Evolutionary conservation across 1,140 invertebrate genomes (phyloP), one percentile per base, ranked within the genome.

Genomic region (Artemia franciscana): DNA sequence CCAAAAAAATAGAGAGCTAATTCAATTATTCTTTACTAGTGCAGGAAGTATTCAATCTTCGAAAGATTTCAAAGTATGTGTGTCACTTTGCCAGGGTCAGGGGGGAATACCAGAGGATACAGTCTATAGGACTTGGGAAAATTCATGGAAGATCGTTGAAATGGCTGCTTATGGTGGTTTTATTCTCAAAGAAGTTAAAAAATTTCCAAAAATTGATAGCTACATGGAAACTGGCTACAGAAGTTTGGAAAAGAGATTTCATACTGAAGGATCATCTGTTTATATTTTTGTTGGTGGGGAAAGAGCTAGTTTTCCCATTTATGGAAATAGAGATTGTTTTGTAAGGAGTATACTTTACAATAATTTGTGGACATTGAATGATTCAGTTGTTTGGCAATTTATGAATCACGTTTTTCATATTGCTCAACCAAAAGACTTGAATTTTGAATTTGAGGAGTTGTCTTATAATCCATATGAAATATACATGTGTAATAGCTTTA

Each of bases 81-180:
- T 82, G 59, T 75, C 77, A 28, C 67, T 82, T 3, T 81, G 79
- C 66, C 74, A 76, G 68, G 80, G 80, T 59, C 80, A 82, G 71
- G 79, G 79, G 62, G 80, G 80, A n/a, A 80, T 79, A 5, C 66
- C 71, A 56, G 68, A 70, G 26, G 80, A 82, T 66, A 64, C 70
- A 30, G 71, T 73, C 57, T 66, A 66, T 57, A 75, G 79, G 68
- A 70, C 70, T 15, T 80, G 77, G 75, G 74, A 77, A 65, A 78
- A 82, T 72, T 77, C 78, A n/a, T 82, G 80, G 80, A 76, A 81
- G 71, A 69, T 80, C 26, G 74, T 75, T 65, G 76, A 79, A 69
- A 78, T 80, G 78, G 79, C 79, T 63, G 75, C 74, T n/a, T 70
- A 73, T 67, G 72, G 75, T 62, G 70, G 75, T 65, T 73, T 81